Conservation (phyloP, 2,797 vertebrate genomes). For the Serranus cabrilla region DNA sequence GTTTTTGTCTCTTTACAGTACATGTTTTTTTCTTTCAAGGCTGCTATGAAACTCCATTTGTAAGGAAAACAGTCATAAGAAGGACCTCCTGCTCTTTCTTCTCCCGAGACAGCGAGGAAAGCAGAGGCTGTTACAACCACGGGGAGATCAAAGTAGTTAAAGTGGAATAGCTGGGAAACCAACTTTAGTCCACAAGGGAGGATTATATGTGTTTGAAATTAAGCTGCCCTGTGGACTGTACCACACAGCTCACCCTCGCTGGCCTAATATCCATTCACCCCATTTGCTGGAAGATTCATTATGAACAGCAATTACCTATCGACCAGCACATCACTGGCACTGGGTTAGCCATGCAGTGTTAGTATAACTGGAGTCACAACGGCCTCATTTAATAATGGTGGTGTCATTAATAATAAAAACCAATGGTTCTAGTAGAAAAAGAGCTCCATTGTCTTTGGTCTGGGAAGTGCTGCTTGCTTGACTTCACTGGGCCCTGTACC, state of each 20-base stretch:
- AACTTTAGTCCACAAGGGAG: slow-evolving; percentile 47
- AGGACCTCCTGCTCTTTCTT: slow-evolving; percentile 12
- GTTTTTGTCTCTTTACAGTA: no score
- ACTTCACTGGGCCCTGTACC: not conserved
- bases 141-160: slow-evolving; percentile 56
- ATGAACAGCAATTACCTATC: slow-evolving; percentile 22
- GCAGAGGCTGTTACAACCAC: slow-evolving; percentile 36
- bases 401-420: slow-evolving; percentile 33
- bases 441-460: slow-evolving; percentile 9
- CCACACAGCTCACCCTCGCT: slow-evolving; percentile 30
- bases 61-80: slow-evolving; percentile 2
- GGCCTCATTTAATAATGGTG: slow-evolving; percentile 16
- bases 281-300: slow-evolving; percentile 38
- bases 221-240: slow-evolving; percentile 52
- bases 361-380: not conserved
- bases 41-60: not conserved
- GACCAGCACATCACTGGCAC: not conserved
- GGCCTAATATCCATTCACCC: slow-evolving; percentile 37
- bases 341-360: not conserved
- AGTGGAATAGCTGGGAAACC: slow-evolving; percentile 38
- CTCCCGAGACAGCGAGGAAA: slow-evolving; percentile 20
- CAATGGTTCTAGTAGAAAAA: not conserved
- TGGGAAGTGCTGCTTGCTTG: not conserved
- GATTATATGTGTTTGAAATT: slow-evolving; percentile 56
- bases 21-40: not conserved